Percentiles rank a stretch among this genome's conserved stretches.
Evolutionary conservation across 2,113 vertebrate species (phyloP).

Genomic region (Coptodon rendalli): DNA sequence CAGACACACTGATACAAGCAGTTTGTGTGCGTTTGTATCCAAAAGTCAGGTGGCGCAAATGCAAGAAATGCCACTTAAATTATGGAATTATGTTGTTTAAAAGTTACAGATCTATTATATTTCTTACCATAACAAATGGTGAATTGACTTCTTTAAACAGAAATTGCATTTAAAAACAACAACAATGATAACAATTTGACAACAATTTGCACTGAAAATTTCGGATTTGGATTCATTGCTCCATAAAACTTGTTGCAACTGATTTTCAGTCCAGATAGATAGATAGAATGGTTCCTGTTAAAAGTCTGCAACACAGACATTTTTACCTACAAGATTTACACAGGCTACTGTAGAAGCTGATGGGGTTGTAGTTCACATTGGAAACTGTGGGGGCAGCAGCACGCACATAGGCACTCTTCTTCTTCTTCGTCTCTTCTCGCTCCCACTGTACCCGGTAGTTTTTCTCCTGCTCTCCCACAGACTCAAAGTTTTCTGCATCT

Average conservation of each 20-base stretch:
- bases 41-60: not conserved
- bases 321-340: not conserved
- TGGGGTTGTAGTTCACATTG: not conserved
- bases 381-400: not conserved
- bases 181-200: not conserved
- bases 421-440: not conserved
- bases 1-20: not conserved
- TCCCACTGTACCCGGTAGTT: not conserved
- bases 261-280: not conserved
- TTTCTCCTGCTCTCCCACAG: too few species aligned
- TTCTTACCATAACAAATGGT: not conserved
- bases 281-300: not conserved
- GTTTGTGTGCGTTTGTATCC: not conserved
- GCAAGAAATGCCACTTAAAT: not conserved
- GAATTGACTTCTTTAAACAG: not conserved
- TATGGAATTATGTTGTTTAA: not conserved
- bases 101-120: not conserved
- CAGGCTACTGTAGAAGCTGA: not conserved
- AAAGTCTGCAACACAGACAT: not conserved
- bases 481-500: not conserved
- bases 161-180: not conserved
- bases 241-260: not conserved
- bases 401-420: not conserved
- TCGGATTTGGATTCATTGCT: not conserved
- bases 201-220: not conserved